phyloP scores from a whole-genome alignment of 1,140 invertebrate species.

The Leptinotarsa texana region DNA sequence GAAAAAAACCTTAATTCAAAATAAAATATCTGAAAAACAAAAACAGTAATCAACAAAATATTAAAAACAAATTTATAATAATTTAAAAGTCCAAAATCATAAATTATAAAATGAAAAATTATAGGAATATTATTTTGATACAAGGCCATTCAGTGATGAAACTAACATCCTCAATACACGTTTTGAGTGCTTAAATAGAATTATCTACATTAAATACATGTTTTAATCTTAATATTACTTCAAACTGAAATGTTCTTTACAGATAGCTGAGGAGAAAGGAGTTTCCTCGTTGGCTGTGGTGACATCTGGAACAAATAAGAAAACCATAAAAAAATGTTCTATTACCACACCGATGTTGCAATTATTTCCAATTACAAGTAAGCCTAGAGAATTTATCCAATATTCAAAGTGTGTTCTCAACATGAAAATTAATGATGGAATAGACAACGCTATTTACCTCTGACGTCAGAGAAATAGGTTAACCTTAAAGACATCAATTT shows the following conservation, averaged over 20 bases:
- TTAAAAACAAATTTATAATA: slow-evolving; percentile 23
- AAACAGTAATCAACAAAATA: slow-evolving; percentile 26
- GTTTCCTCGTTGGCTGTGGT: slow-evolving; percentile 32
- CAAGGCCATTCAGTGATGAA: not conserved
- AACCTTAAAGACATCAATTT: too few species aligned
- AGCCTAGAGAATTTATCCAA: too few species aligned
- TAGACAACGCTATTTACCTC: too few species aligned
- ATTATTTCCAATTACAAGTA: too few species aligned
- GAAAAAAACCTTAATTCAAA: not conserved
- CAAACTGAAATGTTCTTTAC: not conserved
- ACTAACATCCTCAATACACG: not conserved
- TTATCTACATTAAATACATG: slow-evolving; percentile 11
- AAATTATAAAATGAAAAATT: slow-evolving; percentile 1
- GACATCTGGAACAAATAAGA: slow-evolving; percentile 35
- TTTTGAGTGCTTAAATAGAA: slow-evolving; percentile 4
- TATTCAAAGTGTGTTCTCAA: too few species aligned
- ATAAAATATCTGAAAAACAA: slow-evolving; percentile 26
- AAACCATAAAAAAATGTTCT: too few species aligned
- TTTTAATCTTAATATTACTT: not conserved
- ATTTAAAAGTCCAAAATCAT: not conserved
- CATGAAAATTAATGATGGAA: too few species aligned
- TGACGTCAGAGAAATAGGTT: too few species aligned
- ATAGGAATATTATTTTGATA: slow-evolving; percentile 9
- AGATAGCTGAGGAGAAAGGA: not conserved
- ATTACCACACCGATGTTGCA: too few species aligned